phyloP scores from a whole-genome alignment of 2,797 vertebrate genomes.

The Podarcis lilfordi region DNA sequence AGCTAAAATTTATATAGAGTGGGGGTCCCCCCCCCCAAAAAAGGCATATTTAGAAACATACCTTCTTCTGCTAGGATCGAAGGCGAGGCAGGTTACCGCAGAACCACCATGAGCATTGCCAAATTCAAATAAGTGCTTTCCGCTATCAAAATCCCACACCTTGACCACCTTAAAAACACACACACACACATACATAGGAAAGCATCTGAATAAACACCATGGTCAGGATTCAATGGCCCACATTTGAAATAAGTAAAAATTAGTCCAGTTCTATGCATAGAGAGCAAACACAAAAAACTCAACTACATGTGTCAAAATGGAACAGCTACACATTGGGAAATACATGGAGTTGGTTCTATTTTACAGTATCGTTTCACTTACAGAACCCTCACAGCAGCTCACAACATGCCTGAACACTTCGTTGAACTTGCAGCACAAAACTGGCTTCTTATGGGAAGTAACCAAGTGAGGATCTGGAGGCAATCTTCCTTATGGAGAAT shows the following conservation, averaged over 20 bases:
- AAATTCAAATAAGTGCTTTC: slow-evolving; percentile 80
- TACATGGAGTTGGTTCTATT: background rate
- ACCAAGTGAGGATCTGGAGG: slow-evolving; percentile 61
- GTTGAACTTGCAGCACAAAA: slow-evolving; percentile 82
- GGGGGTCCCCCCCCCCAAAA: background rate
- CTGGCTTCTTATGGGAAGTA: slow-evolving; percentile 81
- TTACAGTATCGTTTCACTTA: slow-evolving; percentile 71
- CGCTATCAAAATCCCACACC: slow-evolving; percentile 83
- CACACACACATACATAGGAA: background rate
- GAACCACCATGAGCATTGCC: slow-evolving; percentile 65
- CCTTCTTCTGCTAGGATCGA: slow-evolving; percentile 80
- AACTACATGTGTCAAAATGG: background rate
- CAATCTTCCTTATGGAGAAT: slow-evolving; percentile 62
- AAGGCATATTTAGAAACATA: slow-evolving; percentile 15
- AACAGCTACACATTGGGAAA: background rate
- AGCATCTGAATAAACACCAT: background rate
- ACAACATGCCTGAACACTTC: slow-evolving; percentile 82
- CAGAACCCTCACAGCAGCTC: slow-evolving; percentile 83
- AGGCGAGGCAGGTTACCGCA: slow-evolving; percentile 80
- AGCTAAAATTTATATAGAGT: background rate
- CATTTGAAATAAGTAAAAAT: background rate
- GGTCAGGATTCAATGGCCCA: background rate
- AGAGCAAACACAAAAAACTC: background rate
- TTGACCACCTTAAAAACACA: slow-evolving; percentile 74
- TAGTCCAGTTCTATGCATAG: background rate